Evolutionary conservation across 2,888 invertebrate genomes (phyloP).

Genomic region (Tubulanus polymorphus): DNA sequence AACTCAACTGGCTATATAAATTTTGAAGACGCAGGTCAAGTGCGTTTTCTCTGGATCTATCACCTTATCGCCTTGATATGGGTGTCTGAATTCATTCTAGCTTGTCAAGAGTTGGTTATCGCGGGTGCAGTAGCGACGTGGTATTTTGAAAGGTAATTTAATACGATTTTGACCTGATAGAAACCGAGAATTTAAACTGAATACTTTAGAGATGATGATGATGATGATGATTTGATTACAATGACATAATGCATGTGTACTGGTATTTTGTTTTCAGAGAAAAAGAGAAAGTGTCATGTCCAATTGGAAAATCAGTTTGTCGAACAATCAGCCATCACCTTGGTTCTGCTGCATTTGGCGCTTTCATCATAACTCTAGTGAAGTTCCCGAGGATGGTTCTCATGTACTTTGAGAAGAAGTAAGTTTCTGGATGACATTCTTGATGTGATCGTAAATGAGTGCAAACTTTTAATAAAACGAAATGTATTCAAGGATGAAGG

Average conservation of each 20-base stretch:
- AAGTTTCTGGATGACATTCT: conserved; percentile 37
- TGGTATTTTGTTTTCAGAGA: conserved; percentile 32
- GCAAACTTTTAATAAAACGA: background rate
- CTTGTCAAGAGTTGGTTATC: conserved; percentile 90
- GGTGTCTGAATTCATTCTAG: conserved; percentile 90
- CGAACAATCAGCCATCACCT: conserved; percentile 49
- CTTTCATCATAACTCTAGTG: conserved; percentile 53
- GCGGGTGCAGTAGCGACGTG: conserved; percentile 90
- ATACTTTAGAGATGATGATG: no score
- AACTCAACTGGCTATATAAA: conserved; percentile 27
- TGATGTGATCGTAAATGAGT: background rate
- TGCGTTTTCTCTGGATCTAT: conserved; percentile 85
- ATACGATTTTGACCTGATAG: no score
- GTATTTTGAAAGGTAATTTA: conserved; percentile 76
- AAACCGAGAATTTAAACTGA: no score
- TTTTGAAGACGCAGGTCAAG: conserved; percentile 37
- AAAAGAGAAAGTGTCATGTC: conserved; percentile 34
- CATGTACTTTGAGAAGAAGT: conserved; percentile 52
- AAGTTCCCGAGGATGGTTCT: conserved; percentile 53
- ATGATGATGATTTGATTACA: no score
- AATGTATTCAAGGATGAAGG: conserved; percentile 38
- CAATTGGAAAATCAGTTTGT: conserved; percentile 36
- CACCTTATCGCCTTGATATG: conserved; percentile 84
- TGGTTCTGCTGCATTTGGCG: conserved; percentile 54
- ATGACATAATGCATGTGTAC: no score